A percentile compares a stretch with the other conserved stretches of the same genome.
These are phyloP conservation scores for Lycaon pictus DNA, from an alignment of 2,113 vertebrate species.

Conservation along the genomic window DNA sequence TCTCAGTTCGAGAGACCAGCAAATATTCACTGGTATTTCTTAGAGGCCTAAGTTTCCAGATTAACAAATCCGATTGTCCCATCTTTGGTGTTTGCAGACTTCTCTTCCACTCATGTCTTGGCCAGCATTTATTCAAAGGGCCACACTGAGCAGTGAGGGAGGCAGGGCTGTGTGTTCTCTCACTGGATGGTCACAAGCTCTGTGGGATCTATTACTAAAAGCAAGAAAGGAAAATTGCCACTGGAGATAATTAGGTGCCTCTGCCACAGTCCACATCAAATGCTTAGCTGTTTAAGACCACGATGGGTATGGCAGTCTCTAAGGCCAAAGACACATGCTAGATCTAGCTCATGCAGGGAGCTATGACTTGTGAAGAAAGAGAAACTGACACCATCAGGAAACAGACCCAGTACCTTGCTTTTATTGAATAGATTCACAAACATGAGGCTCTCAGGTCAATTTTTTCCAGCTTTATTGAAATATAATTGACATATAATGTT, in stretches of 20 bases:
- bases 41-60: not conserved
- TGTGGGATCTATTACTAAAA: not conserved
- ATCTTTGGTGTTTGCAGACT: not conserved
- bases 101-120: not conserved
- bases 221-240: not conserved
- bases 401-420: not conserved
- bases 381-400: not conserved
- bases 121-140: not conserved
- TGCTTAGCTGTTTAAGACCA: not conserved
- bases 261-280: not conserved
- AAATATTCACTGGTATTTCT: not conserved
- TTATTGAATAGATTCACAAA: not conserved
- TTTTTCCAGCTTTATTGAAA: not conserved
- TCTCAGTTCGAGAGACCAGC: not conserved
- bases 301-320: not conserved
- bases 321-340: not conserved
- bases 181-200: not conserved
- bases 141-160: not conserved
- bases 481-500: not conserved
- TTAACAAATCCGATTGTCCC: not conserved
- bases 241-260: not conserved
- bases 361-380: not conserved
- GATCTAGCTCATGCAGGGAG: not conserved
- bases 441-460: not conserved
- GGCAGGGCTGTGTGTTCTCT: not conserved